A percentile compares a stretch with the other conserved stretches of the same genome.
phyloP scores from a whole-genome alignment of 2,888 invertebrate species.

The Chesias legatella region DNA sequence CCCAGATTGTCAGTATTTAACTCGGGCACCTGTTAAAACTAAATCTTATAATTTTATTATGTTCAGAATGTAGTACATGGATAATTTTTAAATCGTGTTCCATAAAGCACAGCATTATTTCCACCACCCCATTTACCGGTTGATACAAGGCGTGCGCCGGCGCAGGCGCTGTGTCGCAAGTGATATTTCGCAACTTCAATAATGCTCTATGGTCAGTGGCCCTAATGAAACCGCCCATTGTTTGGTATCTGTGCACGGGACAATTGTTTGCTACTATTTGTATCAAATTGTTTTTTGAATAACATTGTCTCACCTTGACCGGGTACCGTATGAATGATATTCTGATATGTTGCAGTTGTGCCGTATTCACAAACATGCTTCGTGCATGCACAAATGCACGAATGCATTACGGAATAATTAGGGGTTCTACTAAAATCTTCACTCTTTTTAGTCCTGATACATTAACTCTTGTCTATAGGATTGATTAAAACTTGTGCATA shows the following conservation, averaged over 20 bases:
- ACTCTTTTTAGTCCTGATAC: no score
- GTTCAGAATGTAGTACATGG: background rate
- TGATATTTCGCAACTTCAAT: conserved; percentile 48
- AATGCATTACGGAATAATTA: no score
- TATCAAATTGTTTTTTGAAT: conserved; percentile 17
- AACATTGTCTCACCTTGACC: conserved; percentile 16
- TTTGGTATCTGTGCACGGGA: conserved; percentile 26
- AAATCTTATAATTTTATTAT: no score
- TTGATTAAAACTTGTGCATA: no score
- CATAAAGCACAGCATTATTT: conserved; percentile 10
- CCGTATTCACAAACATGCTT: no score
- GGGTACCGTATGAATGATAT: conserved; percentile 9
- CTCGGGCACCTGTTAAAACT: no score
- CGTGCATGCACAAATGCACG: no score
- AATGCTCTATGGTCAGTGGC: conserved; percentile 49
- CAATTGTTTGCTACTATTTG: conserved; percentile 15
- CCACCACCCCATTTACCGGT: conserved; percentile 23
- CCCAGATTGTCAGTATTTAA: no score
- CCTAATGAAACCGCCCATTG: conserved; percentile 49
- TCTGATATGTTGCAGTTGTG: no score
- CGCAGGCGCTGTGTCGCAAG: conserved; percentile 42
- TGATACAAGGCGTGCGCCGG: conserved; percentile 35
- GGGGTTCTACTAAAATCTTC: no score
- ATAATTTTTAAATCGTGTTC: conserved; percentile 5
- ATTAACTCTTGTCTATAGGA: no score